These are phyloP conservation scores for Aphis craccivora DNA, from an alignment of 1,140 invertebrate genomes.

Conservation along the genomic window DNA sequence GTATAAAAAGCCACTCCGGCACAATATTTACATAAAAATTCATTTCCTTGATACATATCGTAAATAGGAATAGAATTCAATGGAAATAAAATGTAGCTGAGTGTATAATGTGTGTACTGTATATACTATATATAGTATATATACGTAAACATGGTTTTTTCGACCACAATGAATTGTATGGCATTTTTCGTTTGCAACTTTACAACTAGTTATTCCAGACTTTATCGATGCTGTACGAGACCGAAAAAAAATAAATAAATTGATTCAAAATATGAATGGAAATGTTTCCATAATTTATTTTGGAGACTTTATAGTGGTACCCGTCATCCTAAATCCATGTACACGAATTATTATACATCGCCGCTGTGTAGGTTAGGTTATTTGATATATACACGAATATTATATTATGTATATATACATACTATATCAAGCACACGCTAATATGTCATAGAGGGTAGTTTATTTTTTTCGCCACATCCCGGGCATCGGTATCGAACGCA, in stretches of 20 bases:
- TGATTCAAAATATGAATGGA: constrained; percentile 21
- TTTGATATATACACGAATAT: background rate
- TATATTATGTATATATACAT: background rate
- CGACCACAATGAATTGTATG: background rate
- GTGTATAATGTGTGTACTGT: background rate
- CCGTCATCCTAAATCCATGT: constrained; percentile 24
- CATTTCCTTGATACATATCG: background rate
- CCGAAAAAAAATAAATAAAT: constrained; percentile 3
- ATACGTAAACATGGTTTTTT: background rate
- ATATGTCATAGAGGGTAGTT: constrained; percentile 33
- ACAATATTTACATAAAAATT: constrained; percentile 19
- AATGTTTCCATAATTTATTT: constrained; percentile 30
- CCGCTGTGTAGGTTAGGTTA: too few species aligned
- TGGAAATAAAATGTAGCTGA: background rate
- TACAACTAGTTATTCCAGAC: constrained; percentile 14
- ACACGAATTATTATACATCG: background rate
- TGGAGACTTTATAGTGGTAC: background rate
- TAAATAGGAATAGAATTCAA: background rate
- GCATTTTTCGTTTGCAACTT: constrained; percentile 28
- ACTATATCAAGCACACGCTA: background rate
- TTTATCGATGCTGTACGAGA: background rate
- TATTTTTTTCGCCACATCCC: background rate
- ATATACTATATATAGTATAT: background rate
- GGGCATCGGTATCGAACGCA: background rate
- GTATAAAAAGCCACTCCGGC: background rate